phyloP scores from a whole-genome alignment of 2,113 vertebrate species.

The Meleagris gallopavo region DNA sequence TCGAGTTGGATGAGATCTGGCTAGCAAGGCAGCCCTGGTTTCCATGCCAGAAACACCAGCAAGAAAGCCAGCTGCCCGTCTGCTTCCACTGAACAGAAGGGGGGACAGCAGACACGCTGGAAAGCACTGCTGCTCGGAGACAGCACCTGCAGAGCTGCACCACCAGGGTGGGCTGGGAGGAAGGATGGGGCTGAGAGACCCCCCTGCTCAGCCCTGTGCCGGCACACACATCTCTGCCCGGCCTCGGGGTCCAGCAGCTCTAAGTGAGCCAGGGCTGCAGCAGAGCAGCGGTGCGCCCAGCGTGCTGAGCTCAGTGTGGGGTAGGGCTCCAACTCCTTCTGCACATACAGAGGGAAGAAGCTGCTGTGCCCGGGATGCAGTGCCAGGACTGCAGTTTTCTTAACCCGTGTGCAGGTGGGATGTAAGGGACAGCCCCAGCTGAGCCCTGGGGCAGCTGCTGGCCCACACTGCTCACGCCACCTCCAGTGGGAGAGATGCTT shows the following conservation, averaged over 20 bases:
- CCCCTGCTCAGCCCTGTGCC: not conserved
- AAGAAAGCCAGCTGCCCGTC: not conserved
- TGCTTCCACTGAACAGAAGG: not conserved
- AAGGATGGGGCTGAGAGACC: not conserved
- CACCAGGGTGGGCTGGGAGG: not conserved
- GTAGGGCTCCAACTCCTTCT: not conserved
- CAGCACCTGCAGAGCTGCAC: not conserved
- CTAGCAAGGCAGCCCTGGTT: not conserved
- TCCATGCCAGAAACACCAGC: not conserved
- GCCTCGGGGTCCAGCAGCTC: not conserved
- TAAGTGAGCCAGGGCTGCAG: not conserved
- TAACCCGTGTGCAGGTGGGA: not conserved
- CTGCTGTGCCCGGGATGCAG: not conserved
- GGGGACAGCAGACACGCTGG: not conserved
- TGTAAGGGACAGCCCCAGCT: not conserved
- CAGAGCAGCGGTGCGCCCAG: not conserved
- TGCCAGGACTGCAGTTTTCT: not conserved
- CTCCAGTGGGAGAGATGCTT: not conserved
- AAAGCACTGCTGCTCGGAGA: not conserved
- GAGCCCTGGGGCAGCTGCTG: not conserved
- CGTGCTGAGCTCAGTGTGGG: not conserved
- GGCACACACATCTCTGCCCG: not conserved
- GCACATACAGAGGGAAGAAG: not conserved
- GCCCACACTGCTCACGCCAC: accelerated
- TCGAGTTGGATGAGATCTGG: not conserved